Evolutionary conservation across 2,888 invertebrate species (phyloP), one percentile per base, ranked within the genome.

Genomic region (Hypercompe scribonia): DNA sequence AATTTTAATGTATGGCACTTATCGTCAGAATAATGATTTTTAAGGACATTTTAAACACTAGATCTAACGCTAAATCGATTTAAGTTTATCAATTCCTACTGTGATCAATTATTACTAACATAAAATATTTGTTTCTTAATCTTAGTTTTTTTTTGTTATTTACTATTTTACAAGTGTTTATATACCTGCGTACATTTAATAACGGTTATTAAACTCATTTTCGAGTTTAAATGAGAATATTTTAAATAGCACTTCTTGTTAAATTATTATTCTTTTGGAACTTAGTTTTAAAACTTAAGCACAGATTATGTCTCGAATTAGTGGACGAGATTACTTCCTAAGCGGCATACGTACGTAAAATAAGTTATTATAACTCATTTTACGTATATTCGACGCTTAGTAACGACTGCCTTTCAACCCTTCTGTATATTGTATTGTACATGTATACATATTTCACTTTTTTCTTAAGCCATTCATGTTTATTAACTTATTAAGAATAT

Each of bases 401-500:
- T 54, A 54, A 50, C 21, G 50, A 24, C 2, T 50, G 50, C 50
- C 50, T 54, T 54, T 10, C 10, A 54, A n/a, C 50, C 11, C n/a
- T 8, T 54, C 24, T 24, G 10, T 54, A 54, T 50, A 24, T 50
- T 8, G n/a, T n/a, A n/a, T n/a, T 50, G 46, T 50, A 3, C 18
- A 7, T 50, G 8, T n/a, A 63, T 70, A 65, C 33, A 58, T 64
- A 74, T 72, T 67, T 71, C 72, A 61, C 74, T 82, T 71, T 67
- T 79, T 78, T 82, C 31, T 50, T 74, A 78, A 76, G 73, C 73
- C 75, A 76, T 78, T 68, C 81, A 77, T 80, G 81, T 81, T 81
- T 66, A 77, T 80, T 83, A 83, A 83, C 75, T 83, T 83, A 83
- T 83, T 78, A 82, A 81, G 76, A 75, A 74, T 75, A 71, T 78